A percentile compares a stretch with the other conserved stretches of the same genome.
Evolutionary conservation across 2,113 vertebrate genomes (phyloP).

Genomic region (Geococcyx californianus): DNA sequence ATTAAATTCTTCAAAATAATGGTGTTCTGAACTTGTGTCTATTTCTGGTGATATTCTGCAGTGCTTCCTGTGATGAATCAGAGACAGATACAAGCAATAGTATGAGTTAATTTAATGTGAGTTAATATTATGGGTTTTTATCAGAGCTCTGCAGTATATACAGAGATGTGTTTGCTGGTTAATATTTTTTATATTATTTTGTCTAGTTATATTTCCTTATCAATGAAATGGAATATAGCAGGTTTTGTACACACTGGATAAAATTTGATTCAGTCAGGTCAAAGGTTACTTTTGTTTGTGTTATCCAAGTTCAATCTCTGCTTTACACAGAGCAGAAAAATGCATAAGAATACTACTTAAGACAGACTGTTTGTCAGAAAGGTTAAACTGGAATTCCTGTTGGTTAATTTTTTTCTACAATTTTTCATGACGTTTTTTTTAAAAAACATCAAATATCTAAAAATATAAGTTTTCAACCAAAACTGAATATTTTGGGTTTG

Average conservation of each 20-base stretch:
- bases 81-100: background rate
- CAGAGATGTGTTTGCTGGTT: background rate
- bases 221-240: background rate
- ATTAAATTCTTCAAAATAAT: constrained; percentile 39
- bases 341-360: background rate
- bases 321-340: background rate
- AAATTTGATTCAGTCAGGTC: background rate
- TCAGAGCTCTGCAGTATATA: background rate
- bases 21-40: constrained; percentile 7
- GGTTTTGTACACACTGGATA: background rate
- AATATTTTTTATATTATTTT: background rate
- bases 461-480: background rate
- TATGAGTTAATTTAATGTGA: constrained; percentile 15
- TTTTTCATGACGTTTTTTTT: background rate
- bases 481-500: background rate
- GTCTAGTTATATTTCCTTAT: background rate
- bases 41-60: constrained; percentile 43
- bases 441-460: background rate
- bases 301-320: background rate
- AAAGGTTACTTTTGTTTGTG: background rate
- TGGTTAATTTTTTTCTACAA: background rate
- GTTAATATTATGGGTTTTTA: background rate
- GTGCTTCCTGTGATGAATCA: constrained; percentile 35
- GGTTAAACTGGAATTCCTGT: background rate
- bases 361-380: background rate